Base-by-base conservation (phyloP, 1,140 invertebrate species). In the Neodiprion virginianus region DNA sequence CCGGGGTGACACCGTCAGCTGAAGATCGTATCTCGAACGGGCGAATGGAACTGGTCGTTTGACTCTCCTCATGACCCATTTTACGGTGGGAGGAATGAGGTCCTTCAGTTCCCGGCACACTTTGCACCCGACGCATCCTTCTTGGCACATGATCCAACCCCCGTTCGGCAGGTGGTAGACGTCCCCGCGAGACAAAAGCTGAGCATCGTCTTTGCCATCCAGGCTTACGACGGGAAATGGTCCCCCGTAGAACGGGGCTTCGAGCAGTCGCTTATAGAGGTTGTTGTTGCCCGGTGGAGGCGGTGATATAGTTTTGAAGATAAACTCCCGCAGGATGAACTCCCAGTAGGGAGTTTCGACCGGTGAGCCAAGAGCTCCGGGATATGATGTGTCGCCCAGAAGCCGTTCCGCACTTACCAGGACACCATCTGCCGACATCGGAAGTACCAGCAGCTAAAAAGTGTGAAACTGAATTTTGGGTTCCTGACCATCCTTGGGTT, bases 141-240 rank as follows among this genome's bases (percentile, higher is more conserved):
- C 79, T 65, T 86, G 78, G 53, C 85, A 86, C 0, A 86, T 69
- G n/a, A 86, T 81, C 85, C 84, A 86, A 49, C n/a, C 71, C 77
- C 1, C 78, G 75, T 75, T 75, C 1, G 79, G 78, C 11, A 80
- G n/a, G 17, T 75, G 78, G 71, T 79, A 82, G 50, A 85, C 79
- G 17, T 80, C 71, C 7, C 85, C 85, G 11, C 77, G 76, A 1
- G 84, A 85, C 17, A 85, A 40, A 5, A 82, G 12, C 7, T 74
- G 48, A 47, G 71, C 73, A 17, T 50, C 12, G 1, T 72, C 74
- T 47, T 79, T 75, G 66, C 61, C 72, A 5, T 66, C 23, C 12
- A 65, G 14, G 9, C 68, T 47, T 21, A 48, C 28, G 10, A 49
- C 67, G 7, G 76, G 65, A 28, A 78, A 65, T 9, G 82, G 78